Base-by-base conservation (phyloP, 2,797 vertebrate genomes). In the Pampus argenteus region DNA sequence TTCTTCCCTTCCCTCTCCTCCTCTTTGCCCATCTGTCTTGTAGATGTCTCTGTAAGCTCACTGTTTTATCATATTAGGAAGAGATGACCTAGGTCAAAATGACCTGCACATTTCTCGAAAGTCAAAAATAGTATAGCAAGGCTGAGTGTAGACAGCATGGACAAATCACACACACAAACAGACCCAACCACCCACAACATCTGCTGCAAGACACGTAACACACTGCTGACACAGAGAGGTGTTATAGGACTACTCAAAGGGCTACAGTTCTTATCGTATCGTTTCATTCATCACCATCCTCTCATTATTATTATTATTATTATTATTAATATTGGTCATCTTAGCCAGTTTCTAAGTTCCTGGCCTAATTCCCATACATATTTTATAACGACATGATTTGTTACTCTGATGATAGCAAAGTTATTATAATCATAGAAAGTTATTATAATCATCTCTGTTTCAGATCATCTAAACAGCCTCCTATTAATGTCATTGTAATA, bases 61-160 rank as follows among this genome's bases (percentile, higher is more conserved):
- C 20, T 36, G 36, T 78, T 78, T 71, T 75, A 79, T 88, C 80
- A 81, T 79, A 86, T 83, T 78, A 40, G 67, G 78, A 87, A 86
- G 79, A 71, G 57, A 70, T 76, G 81, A 84, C 90, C 89, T 78
- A 54, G 92, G 94, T 94, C 92, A 86, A 62, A 79, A 62, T 91
- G 92, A 94, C 94, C 91, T 78, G 38, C 59, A 81, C 78, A 78
- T 86, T 87, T 88, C 82, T 85, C 51, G 81, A 70, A 20, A 83
- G 85, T 81, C 67, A 52, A 55, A 76, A 79, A 85, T n/a, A 79
- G 44, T 81, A 84, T 78, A 78, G 65, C 64, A 56, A 64, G 50
- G 71, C 67, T 54, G 72, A 66, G 78, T 61, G 65, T 82, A 86
- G 84, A 84, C 66, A n/a, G 48, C 63, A 20, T 28, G 68, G 74